These are phyloP conservation scores for Phalera bucephala DNA, from an alignment of 2,888 invertebrate genomes.

Conservation along the genomic window DNA sequence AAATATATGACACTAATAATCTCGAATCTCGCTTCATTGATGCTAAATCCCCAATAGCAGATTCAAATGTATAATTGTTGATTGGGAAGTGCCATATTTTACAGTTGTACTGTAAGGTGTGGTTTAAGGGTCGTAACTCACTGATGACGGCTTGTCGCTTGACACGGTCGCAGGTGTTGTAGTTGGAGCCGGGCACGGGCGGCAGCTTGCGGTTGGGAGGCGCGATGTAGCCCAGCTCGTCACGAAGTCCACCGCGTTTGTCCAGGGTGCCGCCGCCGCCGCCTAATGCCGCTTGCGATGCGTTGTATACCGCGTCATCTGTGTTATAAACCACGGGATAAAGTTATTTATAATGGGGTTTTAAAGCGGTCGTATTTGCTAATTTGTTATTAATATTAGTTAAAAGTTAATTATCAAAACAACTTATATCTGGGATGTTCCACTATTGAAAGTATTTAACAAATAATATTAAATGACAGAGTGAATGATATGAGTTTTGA, in stretches of 20 bases:
- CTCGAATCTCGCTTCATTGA: too few species aligned
- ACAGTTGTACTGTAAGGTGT: too few species aligned
- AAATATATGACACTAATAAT: too few species aligned
- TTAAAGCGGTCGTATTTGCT: too few species aligned
- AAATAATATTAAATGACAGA: conserved; percentile 49
- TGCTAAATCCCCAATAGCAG: too few species aligned
- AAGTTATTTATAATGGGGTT: too few species aligned
- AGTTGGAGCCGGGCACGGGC: conserved; percentile 96
- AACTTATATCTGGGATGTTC: not conserved
- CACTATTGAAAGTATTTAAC: conserved; percentile 19
- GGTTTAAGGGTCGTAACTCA: conserved; percentile 78
- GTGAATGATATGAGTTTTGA: conserved; percentile 46
- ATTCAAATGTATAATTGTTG: too few species aligned
- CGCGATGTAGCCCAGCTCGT: conserved; percentile 96
- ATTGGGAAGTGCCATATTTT: too few species aligned
- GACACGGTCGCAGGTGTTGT: conserved; percentile 96
- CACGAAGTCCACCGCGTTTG: conserved; percentile 91
- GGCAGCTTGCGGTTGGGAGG: conserved; percentile 96
- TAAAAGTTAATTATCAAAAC: too few species aligned
- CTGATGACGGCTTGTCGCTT: conserved; percentile 96
- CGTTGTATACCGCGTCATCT: conserved; percentile 97
- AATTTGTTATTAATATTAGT: too few species aligned
- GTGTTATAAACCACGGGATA: too few species aligned
- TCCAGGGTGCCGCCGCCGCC: conserved; percentile 89
- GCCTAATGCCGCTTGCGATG: conserved; percentile 86